Evolutionary conservation across 2,113 vertebrate genomes (phyloP), one percentile per base, ranked within the genome.

Genomic region (Cyanoramphus novaezelandiae): DNA sequence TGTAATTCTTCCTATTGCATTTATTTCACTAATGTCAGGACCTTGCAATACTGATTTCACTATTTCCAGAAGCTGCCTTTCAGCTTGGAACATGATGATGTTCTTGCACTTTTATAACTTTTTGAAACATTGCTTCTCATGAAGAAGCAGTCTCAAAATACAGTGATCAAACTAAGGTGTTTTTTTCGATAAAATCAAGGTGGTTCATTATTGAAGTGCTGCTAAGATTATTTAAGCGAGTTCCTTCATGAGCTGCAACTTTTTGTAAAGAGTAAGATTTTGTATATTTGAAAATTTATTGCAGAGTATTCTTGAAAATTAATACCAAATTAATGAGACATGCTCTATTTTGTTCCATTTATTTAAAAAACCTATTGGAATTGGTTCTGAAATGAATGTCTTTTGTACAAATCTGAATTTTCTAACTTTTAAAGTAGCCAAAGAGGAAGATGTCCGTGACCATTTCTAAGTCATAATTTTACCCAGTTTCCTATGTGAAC

Each of bases 241-340:
- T 96, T 96, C 39, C 94, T 92, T 86, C 89, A 91, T 14, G 44
- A 91, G 64, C 59, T 95, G 70, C 81, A 79, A 68, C 65, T 83
- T 86, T 92, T 96, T 95, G 83, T 92, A 95, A 96, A 92, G 88
- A 93, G 21, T 90, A 95, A 82, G 88, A 88, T 95, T 95, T 93
- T 96, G 80, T 96, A 94, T 93, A 95, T 86, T 95, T 96, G 89
- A 95, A 94, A 92, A 86, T 76, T 64, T 94, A 93, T 83, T 81
- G 82, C 90, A 93, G 88, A 94, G 9, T 94, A 90, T 94, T 95
- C 88, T 96, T 88, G 53, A 93, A 96, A 95, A 94, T 70, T 94
- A 53, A 88, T 93, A 93, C 89, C 84, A 94, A 96, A 94, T 92
- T 86, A 96, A 90, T 0, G 5, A 92, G 57, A 94, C 68, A 82